phyloP scores from a whole-genome alignment of 2,113 vertebrate species.

The Calypte anna region DNA sequence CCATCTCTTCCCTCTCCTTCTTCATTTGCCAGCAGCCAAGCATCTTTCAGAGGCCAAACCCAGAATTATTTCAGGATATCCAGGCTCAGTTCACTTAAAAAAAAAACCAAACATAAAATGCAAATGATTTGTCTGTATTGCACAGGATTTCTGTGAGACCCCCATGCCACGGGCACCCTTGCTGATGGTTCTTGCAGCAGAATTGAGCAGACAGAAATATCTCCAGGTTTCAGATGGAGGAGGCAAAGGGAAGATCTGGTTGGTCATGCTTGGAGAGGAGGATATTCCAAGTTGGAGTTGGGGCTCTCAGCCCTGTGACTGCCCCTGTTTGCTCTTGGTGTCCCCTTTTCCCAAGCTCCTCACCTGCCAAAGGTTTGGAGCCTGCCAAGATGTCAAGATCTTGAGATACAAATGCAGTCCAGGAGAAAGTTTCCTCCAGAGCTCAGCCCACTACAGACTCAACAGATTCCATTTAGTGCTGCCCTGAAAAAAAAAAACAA shows the following conservation, averaged over 20 bases:
- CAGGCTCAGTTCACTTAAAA: neutral
- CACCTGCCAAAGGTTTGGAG: neutral
- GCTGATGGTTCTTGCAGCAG: neutral
- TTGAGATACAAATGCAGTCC: neutral
- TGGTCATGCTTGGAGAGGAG: fast-evolving
- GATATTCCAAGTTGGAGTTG: neutral
- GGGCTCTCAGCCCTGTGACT: neutral
- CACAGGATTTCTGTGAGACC: fast-evolving
- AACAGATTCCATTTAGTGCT: neutral
- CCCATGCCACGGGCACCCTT: neutral
- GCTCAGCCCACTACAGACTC: too few species aligned
- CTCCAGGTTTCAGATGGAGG: neutral
- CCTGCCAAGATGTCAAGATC: fast-evolving
- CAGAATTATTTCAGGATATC: neutral
- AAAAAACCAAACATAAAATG: too few species aligned
- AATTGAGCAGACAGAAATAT: neutral
- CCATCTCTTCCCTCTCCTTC: neutral
- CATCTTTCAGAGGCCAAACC: neutral
- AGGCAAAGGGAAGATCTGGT: neutral
- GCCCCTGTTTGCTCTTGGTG: fast-evolving
- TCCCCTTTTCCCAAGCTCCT: neutral
- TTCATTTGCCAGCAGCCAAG: neutral
- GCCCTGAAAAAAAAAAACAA: neutral
- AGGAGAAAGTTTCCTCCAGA: neutral
- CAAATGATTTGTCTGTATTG: neutral